Evolutionary conservation across 2,888 invertebrate genomes (phyloP).

Genomic region (Yponomeuta evonymella): DNA sequence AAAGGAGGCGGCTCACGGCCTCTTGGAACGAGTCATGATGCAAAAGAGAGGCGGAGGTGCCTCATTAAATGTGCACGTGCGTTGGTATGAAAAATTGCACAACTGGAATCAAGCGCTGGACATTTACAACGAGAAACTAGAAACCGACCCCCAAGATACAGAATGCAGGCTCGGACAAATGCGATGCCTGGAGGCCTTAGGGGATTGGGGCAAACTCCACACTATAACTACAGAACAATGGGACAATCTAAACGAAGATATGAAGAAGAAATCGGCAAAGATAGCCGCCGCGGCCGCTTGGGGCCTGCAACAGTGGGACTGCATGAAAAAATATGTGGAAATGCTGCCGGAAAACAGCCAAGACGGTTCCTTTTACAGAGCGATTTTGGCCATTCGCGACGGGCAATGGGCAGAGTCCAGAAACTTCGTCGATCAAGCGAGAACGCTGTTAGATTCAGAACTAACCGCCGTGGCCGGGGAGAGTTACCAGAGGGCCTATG

Average conservation of each 20-base stretch:
- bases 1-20: conserved; percentile 97
- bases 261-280: conserved; percentile 84
- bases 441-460: conserved; percentile 96
- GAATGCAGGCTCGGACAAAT: conserved; percentile 94
- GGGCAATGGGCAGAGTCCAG: conserved; percentile 82
- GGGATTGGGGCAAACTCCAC: conserved; percentile 95
- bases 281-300: conserved; percentile 97
- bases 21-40: conserved; percentile 91
- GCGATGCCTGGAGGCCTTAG: conserved; percentile 96
- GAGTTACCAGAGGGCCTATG: conserved; percentile 95
- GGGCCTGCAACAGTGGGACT: conserved; percentile 95
- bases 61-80: conserved; percentile 82
- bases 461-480: conserved; percentile 97
- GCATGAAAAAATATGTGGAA: conserved; percentile 93
- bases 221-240: conserved; percentile 88
- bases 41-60: conserved; percentile 82
- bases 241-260: conserved; percentile 76
- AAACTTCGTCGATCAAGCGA: conserved; percentile 91
- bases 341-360: conserved; percentile 94
- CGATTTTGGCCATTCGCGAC: conserved; percentile 92
- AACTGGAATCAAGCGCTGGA: conserved; percentile 98
- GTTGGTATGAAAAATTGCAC: conserved; percentile 99
- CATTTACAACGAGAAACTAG: conserved; percentile 87
- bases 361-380: conserved; percentile 96
- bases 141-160: conserved; percentile 79